Conservation (phyloP, 2,113 vertebrate genomes). For the Struthio camelus region DNA sequence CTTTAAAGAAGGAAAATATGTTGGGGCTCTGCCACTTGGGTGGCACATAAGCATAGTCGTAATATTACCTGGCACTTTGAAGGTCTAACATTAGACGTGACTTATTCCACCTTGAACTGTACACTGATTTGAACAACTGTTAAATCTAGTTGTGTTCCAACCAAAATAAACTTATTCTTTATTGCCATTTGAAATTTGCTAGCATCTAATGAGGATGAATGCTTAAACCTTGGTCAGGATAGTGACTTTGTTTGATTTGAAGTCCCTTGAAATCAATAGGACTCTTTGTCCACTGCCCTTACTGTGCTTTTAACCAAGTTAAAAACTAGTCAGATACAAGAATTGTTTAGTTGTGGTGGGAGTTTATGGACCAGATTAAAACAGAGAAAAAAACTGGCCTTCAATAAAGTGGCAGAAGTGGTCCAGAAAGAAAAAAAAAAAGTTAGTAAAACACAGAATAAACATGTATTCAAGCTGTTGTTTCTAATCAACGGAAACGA, state of each 20-base stretch:
- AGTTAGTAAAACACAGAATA: background rate
- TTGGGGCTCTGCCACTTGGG: fast-evolving
- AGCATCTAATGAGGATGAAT: background rate
- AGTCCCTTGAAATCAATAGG: background rate
- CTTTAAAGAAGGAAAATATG: background rate
- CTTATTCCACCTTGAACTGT: background rate
- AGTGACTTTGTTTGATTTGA: background rate
- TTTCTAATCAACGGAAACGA: background rate
- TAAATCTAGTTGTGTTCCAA: background rate
- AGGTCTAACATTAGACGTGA: background rate
- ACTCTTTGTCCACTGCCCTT: background rate
- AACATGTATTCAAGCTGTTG: background rate
- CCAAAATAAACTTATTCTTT: background rate
- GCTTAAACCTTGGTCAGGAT: background rate
- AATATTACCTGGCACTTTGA: background rate
- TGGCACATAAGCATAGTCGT: background rate
- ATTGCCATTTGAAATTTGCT: background rate
- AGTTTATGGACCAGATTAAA: background rate
- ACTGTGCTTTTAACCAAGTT: background rate
- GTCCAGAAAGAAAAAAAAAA: background rate
- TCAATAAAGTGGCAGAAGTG: background rate
- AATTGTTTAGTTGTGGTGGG: background rate
- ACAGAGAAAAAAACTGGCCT: background rate
- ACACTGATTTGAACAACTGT: background rate
- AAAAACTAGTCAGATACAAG: background rate